Conservation (phyloP, 1,140 invertebrate genomes). For the Mizuhopecten yessoensis region DNA sequence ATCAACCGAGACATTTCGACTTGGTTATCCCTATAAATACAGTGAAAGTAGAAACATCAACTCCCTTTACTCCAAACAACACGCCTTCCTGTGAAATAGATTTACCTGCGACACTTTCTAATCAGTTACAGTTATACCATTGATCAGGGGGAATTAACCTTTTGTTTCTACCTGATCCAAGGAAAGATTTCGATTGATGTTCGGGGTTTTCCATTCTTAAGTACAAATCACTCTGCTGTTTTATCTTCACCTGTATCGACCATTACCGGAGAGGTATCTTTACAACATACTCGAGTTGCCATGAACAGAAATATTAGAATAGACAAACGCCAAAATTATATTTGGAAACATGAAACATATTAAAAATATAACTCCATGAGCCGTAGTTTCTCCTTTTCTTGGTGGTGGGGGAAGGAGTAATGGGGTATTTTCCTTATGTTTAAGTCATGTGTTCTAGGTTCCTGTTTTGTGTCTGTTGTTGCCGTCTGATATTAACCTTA, state of each 20-base stretch:
- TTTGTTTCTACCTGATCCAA: slow-evolving; percentile 8
- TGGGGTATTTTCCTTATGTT: too few species aligned
- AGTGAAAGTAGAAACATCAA: not conserved
- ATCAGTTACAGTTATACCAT: not conserved
- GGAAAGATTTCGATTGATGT: not conserved
- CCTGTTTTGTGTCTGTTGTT: too few species aligned
- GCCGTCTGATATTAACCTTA: too few species aligned
- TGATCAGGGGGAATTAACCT: not conserved
- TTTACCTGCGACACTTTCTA: not conserved
- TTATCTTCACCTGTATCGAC: not conserved
- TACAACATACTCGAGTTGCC: not conserved
- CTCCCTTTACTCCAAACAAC: not conserved
- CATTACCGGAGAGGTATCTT: not conserved
- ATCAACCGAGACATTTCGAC: not conserved
- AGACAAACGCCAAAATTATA: not conserved
- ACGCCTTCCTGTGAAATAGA: not conserved
- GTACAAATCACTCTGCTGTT: not conserved
- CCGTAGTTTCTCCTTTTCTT: too few species aligned
- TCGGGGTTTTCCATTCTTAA: not conserved
- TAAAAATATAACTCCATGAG: too few species aligned
- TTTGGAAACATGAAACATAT: too few species aligned
- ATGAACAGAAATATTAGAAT: not conserved
- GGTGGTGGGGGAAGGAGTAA: too few species aligned
- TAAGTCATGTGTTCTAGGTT: too few species aligned
- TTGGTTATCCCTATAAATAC: not conserved